Base-by-base conservation (phyloP, 2,113 vertebrate genomes). In the Myiopsitta monachus region DNA sequence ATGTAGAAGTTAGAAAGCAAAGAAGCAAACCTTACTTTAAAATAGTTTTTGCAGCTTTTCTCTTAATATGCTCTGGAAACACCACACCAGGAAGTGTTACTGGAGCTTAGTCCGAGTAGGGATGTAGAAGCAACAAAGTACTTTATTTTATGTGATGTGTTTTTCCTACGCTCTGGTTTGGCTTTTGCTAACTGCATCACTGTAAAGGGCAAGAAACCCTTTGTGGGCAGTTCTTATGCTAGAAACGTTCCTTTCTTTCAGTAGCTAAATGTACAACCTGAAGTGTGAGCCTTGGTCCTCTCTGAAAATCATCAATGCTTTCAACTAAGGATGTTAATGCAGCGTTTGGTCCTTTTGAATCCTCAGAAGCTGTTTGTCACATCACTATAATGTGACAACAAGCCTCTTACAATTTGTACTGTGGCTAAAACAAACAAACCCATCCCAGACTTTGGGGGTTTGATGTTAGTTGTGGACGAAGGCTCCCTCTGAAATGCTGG, bases 1-100 rank as follows among this genome's bases (percentile, higher is more conserved):
- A 44, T 47, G 15, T 9, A 47, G 21, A 67, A 87, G 61, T 52
- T 46, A 1, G 5, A 61, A 80, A 68, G 39, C 51, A 51, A 80
- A n/a, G 0, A 7, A 41, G 43, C 31, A 47, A 70, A 54, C 44
- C 19, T 74, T 67, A 59, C 33, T 27, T 46, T 10, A 36, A 52
- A 88, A 36, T 69, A 31, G 26, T 38, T 62, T 68, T 86, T 14
- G 2, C 31, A 33, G 19, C 18, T 46, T 61, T 18, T 39, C 16
- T 73, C 51, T 61, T 62, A 15, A 19, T 76, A 5, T 17, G 18
- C 23, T 49, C 16, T 52, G 52, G 9, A 67, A 79, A 23, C 17
- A 6, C 22, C 0, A 1, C 16, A 6, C 39, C 44, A 22, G 28
- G 78, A 59, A 69, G 19, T 0, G 2, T 17, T 75, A 21, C 8